Conservation (phyloP, 2,888 invertebrate genomes). For the Stratiomys singularior region DNA sequence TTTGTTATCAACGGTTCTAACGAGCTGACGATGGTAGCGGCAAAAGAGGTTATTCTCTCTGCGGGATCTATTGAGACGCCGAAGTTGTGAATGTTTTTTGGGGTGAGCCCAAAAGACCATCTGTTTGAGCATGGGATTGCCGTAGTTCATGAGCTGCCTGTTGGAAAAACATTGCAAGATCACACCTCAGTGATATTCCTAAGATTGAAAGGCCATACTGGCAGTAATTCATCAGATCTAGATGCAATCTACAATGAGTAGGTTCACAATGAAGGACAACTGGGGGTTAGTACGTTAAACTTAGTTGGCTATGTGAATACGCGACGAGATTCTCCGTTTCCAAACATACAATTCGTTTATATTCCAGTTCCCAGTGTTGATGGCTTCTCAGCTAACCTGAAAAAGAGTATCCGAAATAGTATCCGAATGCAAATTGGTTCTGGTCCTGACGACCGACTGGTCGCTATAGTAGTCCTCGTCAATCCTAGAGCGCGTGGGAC, state of each 20-base stretch:
- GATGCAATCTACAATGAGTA: slow-evolving; percentile 62
- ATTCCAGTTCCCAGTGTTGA: slow-evolving; percentile 56
- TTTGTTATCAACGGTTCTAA: background rate
- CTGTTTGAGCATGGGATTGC: slow-evolving; percentile 72
- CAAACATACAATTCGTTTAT: slow-evolving; percentile 66
- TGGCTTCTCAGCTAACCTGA: slow-evolving; percentile 47
- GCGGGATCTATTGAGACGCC: slow-evolving; percentile 68
- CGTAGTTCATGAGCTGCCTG: slow-evolving; percentile 56
- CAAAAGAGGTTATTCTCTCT: slow-evolving; percentile 26
- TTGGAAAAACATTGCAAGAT: slow-evolving; percentile 23
- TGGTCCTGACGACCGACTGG: background rate
- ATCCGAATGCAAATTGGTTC: background rate
- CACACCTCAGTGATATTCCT: slow-evolving; percentile 23
- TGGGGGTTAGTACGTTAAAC: slow-evolving; percentile 57
- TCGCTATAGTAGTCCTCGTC: slow-evolving; percentile 65
- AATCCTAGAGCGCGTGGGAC: slow-evolving; percentile 69
- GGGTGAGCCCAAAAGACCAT: slow-evolving; percentile 78
- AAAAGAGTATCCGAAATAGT: background rate
- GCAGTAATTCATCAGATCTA: slow-evolving; percentile 25
- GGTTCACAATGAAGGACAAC: slow-evolving; percentile 54
- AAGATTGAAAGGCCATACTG: background rate
- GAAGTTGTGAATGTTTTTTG: slow-evolving; percentile 86
- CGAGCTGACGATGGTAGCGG: background rate
- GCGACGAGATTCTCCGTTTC: slow-evolving; percentile 60
- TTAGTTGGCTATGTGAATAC: slow-evolving; percentile 68